Conservation (phyloP, 2,888 invertebrate genomes). For the Tinea trinotella region DNA sequence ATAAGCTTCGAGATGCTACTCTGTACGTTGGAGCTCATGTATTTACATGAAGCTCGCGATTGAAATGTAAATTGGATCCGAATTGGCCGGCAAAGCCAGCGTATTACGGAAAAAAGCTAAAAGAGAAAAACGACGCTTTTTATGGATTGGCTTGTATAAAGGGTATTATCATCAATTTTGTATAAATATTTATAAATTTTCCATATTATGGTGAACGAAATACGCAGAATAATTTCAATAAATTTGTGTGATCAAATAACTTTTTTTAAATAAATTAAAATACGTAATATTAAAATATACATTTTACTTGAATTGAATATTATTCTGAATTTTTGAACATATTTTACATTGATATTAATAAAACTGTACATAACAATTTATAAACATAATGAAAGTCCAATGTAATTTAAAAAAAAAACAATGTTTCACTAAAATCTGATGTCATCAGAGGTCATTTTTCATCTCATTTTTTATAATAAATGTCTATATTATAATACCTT, state of each 20-base stretch:
- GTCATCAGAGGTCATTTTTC: too few relatives aligned
- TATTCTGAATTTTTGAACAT: too few relatives aligned
- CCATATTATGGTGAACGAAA: not conserved
- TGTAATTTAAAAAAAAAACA: too few relatives aligned
- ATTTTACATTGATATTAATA: too few relatives aligned
- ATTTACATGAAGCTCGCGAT: constrained; percentile 58
- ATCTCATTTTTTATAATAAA: too few relatives aligned
- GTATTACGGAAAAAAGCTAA: constrained; percentile 33
- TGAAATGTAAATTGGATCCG: constrained; percentile 63
- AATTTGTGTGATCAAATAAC: not conserved
- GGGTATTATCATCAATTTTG: constrained; percentile 30
- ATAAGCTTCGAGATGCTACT: constrained; percentile 40
- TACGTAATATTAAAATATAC: too few relatives aligned
- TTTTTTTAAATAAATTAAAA: too few relatives aligned
- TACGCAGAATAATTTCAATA: not conserved
- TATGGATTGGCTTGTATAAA: constrained; percentile 29
- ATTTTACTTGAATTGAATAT: too few relatives aligned
- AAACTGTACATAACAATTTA: too few relatives aligned
- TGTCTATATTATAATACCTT: too few relatives aligned
- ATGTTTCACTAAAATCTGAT: too few relatives aligned
- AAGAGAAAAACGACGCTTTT: constrained; percentile 33
- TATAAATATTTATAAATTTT: constrained; percentile 26
- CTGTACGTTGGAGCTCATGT: constrained; percentile 47
- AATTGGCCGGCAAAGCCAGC: constrained; percentile 53
- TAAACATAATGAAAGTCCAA: too few relatives aligned